phyloP scores from a whole-genome alignment of 2,888 invertebrate genomes.

The Lasioglossum vierecki region DNA sequence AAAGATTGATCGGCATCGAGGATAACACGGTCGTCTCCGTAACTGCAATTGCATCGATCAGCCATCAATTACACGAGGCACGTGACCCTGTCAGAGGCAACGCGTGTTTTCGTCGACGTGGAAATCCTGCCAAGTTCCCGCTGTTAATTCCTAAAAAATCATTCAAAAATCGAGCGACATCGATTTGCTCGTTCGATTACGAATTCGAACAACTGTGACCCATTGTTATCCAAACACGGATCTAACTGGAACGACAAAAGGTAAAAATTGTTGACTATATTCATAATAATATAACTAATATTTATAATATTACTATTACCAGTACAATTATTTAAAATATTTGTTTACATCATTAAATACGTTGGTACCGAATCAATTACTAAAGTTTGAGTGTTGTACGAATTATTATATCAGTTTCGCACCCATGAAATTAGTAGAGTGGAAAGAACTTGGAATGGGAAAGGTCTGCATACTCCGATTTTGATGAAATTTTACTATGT shows the following conservation, averaged over 20 bases:
- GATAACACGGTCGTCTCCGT: slow-evolving; percentile 39
- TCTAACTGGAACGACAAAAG: background rate
- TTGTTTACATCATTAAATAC: too few species aligned
- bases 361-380: too few species aligned
- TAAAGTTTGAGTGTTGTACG: too few species aligned
- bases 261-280: background rate
- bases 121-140: background rate
- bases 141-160: slow-evolving; percentile 26
- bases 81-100: slow-evolving; percentile 54
- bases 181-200: background rate
- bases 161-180: background rate
- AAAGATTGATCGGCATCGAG: slow-evolving; percentile 31
- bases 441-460: background rate
- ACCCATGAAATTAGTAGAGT: too few species aligned
- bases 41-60: slow-evolving; percentile 57
- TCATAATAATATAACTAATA: background rate
- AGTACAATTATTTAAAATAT: too few species aligned
- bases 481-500: too few species aligned
- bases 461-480: too few species aligned
- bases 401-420: too few species aligned
- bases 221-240: background rate
- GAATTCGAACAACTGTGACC: background rate
- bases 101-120: slow-evolving; percentile 43
- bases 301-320: too few species aligned
- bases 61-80: slow-evolving; percentile 55